These are phyloP conservation scores for Phalanger gymnotis DNA, from an alignment of 2,797 vertebrate species.

Conservation along the genomic window DNA sequence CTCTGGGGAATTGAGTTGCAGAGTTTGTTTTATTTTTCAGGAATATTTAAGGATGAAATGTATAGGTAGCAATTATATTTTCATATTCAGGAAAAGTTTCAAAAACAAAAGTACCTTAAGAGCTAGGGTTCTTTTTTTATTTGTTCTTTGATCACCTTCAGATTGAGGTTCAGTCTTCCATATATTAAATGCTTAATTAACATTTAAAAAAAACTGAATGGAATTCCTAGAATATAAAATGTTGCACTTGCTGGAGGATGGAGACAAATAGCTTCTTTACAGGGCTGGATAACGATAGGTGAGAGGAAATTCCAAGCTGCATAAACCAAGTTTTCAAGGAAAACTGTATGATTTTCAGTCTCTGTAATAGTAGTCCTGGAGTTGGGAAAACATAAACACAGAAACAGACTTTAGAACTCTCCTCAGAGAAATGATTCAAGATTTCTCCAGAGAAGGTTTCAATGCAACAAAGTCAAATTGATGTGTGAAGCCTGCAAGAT, in stretches of 20 bases:
- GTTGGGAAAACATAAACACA: background rate
- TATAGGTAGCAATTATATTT: background rate
- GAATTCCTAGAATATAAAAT: background rate
- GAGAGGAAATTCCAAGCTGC: background rate
- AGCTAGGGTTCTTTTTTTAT: background rate
- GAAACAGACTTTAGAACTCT: background rate
- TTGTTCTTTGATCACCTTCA: background rate
- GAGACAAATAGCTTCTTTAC: constrained; percentile 2
- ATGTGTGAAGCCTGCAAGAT: background rate
- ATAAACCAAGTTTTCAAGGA: background rate
- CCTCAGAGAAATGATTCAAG: background rate
- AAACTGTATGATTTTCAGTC: background rate
- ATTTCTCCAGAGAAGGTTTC: background rate
- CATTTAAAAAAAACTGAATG: background rate
- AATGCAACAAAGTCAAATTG: background rate
- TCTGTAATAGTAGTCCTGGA: background rate
- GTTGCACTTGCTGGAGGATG: background rate
- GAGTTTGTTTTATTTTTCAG: background rate
- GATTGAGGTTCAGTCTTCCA: background rate
- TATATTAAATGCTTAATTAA: background rate
- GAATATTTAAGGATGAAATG: background rate
- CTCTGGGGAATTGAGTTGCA: background rate
- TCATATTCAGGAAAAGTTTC: background rate
- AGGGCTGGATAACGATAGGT: background rate
- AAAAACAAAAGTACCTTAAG: background rate